Evolutionary conservation across 2,797 vertebrate genomes (phyloP).

Genomic region (Megalops cyprinoides): DNA sequence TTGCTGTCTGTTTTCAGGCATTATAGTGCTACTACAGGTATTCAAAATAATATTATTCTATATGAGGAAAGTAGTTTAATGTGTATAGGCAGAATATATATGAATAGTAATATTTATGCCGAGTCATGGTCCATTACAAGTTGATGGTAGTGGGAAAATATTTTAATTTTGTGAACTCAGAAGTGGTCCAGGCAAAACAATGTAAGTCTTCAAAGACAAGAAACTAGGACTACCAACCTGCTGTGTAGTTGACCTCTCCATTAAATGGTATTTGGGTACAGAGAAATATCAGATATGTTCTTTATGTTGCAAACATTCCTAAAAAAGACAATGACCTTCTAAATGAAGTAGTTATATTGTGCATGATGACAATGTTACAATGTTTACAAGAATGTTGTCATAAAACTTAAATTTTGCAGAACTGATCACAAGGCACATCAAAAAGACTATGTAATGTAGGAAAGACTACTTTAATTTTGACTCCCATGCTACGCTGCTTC

Average conservation of each 20-base stretch:
- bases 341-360: too few relatives aligned
- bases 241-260: too few relatives aligned
- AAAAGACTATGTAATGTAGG: neutral
- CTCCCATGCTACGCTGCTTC: neutral
- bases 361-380: slow-evolving; percentile 11
- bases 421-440: neutral
- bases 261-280: neutral
- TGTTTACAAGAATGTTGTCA: neutral
- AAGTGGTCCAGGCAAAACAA: neutral
- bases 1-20: neutral
- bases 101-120: neutral
- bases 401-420: neutral
- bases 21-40: neutral
- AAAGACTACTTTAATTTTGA: neutral
- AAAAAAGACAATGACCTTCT: neutral
- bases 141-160: too few relatives aligned
- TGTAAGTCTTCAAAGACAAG: neutral
- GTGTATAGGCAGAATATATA: neutral
- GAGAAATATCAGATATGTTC: neutral
- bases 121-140: neutral
- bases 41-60: neutral
- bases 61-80: neutral
- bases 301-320: neutral
- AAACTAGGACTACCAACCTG: neutral
- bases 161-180: neutral